Evolutionary conservation across 1,140 invertebrate species (phyloP), one percentile per base, ranked within the genome.

Genomic region (Pomacea maculata): DNA sequence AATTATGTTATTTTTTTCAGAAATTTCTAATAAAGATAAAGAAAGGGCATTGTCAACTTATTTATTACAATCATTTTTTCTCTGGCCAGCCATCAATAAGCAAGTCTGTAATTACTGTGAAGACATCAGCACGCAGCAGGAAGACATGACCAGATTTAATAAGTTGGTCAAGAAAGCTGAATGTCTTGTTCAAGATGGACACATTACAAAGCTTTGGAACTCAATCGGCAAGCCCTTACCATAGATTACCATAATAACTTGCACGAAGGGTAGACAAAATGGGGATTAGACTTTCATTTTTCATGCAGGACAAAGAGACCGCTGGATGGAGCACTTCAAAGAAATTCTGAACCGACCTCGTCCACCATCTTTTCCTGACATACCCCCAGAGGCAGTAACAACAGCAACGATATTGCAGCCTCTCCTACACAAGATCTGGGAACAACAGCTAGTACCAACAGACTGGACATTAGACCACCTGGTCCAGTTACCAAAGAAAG

Each of bases 191-290:
- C 81, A 83, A 71, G 83, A 87, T 14, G 89, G 89, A 14, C 78
- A 86, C 19, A 82, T 90, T 6, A 77, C 78, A 25, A 79, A 83
- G 52, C 89, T 15, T 61, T 90, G 14, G 83, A 87, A 17, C 61
- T 87, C 17, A 87, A 89, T 80, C 84, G 86, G 55, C 75, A 87
- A 80, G 89, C 89, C 10, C 78, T 87, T 12, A 70, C 80, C 25
- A 84, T 90, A 14, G 83, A 81, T 72, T 83, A 84, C 70, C 87
- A 78, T 81, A 89, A n/a, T 90, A 90, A 82, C 82, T 90, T 68
- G 82, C 82, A 0, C 86, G 85, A 63, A 86, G 85, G 68, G 88
- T 90, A 4, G 79, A 65, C 19, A 90, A 89, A 80, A 89, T 90
- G 88, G 86, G 90, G 88, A 89, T 89, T 76, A 82, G 72, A 0